Conservation (phyloP, 2,113 vertebrate genomes). For the Neotoma lepida region DNA sequence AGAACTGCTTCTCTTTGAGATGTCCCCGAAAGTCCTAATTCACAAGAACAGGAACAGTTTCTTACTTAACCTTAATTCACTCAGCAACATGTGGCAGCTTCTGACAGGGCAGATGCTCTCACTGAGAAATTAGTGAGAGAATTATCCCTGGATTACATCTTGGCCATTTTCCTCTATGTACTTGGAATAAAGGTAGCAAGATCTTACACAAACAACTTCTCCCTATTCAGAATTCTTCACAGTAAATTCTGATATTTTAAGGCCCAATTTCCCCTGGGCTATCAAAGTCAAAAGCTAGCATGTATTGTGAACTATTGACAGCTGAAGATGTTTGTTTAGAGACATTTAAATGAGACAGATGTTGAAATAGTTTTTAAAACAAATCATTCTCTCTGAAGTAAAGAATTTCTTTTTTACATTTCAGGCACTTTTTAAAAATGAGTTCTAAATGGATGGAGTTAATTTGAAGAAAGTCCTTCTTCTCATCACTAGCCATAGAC, state of each 20-base stretch:
- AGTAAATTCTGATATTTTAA: conserved; percentile 27
- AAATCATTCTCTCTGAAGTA: background rate
- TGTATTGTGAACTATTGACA: conserved; percentile 3
- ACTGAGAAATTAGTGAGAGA: background rate
- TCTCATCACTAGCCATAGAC: background rate
- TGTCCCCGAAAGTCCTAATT: conserved; percentile 20
- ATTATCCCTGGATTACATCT: background rate
- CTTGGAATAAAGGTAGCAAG: background rate
- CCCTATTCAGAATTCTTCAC: background rate
- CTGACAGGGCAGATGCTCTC: background rate
- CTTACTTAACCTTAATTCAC: conserved; percentile 20
- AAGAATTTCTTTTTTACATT: background rate
- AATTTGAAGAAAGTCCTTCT: background rate
- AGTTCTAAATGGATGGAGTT: background rate
- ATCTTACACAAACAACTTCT: background rate
- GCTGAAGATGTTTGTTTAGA: conserved; percentile 12
- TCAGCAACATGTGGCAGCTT: background rate
- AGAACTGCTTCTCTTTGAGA: background rate
- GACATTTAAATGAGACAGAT: conserved; percentile 20
- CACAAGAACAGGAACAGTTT: background rate
- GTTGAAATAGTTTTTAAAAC: background rate
- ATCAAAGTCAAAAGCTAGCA: conserved; percentile 4
- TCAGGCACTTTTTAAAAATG: conserved; percentile 6
- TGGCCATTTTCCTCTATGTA: conserved; percentile 17
- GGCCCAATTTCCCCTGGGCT: background rate